These are phyloP conservation scores for Allobates femoralis DNA, from an alignment of 2,797 vertebrate species.

Conservation along the genomic window DNA sequence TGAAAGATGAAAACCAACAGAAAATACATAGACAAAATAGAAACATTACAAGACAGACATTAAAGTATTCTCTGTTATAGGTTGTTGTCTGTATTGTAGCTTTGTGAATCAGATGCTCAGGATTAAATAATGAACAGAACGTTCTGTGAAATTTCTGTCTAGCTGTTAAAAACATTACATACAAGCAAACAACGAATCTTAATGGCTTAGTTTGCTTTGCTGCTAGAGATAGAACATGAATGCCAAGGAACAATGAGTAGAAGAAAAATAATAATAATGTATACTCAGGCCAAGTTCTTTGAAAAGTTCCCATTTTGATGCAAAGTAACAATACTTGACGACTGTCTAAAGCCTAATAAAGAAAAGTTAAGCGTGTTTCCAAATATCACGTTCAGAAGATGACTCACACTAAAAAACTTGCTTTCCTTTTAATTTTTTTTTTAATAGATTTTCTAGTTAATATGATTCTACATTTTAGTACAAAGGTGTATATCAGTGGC, in stretches of 20 bases:
- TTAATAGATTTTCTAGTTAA: neutral
- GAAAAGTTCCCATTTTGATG: neutral
- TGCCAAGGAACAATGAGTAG: neutral
- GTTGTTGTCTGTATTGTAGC: constrained; percentile 21
- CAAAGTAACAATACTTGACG: neutral
- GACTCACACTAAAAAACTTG: neutral
- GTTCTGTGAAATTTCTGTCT: constrained; percentile 5
- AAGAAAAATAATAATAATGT: constrained; percentile 7
- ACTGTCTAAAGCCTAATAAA: neutral
- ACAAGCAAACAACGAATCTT: constrained; percentile 3
- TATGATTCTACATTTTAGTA: neutral
- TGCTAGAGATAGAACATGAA: neutral
- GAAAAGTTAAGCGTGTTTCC: neutral
- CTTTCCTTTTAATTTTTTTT: neutral
- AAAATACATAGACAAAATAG: constrained; percentile 38
- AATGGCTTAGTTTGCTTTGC: neutral
- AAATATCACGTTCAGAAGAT: neutral
- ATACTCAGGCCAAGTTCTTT: neutral
- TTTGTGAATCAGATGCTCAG: constrained; percentile 27
- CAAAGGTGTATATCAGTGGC: no score
- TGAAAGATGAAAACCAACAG: constrained; percentile 38
- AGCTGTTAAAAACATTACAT: constrained; percentile 8
- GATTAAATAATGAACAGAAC: constrained; percentile 28
- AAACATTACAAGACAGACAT: constrained; percentile 22
- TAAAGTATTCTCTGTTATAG: constrained; percentile 21